Percentiles rank a stretch among this genome's conserved stretches.
phyloP scores from a whole-genome alignment of 2,888 invertebrate species.

The Troides helena region DNA sequence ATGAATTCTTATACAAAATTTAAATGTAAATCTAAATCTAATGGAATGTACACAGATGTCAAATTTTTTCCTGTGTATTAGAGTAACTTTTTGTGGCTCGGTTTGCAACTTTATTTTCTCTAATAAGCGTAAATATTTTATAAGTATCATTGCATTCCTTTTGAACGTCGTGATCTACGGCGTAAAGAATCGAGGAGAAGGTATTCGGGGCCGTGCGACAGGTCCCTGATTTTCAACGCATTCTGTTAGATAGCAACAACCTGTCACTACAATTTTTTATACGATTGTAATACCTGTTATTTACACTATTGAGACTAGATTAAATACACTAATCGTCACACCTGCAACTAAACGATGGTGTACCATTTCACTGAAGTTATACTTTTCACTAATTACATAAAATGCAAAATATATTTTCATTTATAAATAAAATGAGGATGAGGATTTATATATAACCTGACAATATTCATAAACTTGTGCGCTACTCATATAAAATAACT shows the following conservation, averaged over 20 bases:
- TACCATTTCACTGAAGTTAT: neutral
- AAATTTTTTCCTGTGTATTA: neutral
- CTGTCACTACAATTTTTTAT: conserved; percentile 45
- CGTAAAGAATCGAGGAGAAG: conserved; percentile 46
- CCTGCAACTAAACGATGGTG: neutral
- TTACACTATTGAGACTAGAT: neutral
- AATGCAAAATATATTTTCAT: neutral
- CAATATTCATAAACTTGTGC: no score
- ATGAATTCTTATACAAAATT: no score
- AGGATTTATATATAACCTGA: no score
- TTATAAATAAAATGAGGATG: neutral
- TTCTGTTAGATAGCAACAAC: conserved; percentile 65
- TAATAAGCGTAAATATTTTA: neutral
- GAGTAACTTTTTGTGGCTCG: neutral
- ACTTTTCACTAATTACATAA: neutral
- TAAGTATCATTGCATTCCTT: conserved; percentile 36
- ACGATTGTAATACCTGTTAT: conserved; percentile 39
- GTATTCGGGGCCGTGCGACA: conserved; percentile 70
- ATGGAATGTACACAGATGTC: neutral
- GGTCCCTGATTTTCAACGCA: conserved; percentile 75
- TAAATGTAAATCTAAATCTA: neutral
- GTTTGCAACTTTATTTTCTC: neutral
- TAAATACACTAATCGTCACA: neutral
- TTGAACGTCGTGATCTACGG: conserved; percentile 37
- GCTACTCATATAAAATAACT: no score